These are phyloP conservation scores for Osmoderma eremita DNA, from an alignment of 2,888 invertebrate genomes.

Conservation along the genomic window DNA sequence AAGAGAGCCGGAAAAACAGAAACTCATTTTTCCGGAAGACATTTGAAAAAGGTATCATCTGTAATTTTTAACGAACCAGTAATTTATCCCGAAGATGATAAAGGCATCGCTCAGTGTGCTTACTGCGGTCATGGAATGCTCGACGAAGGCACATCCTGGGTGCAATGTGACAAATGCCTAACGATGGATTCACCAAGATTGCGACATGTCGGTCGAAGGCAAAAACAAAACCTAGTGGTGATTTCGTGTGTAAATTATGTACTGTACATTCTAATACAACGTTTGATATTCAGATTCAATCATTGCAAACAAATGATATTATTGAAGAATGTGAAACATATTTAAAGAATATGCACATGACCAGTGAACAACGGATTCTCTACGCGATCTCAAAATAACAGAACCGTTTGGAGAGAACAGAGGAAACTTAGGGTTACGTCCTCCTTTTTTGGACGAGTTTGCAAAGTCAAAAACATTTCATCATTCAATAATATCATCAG, in stretches of 20 bases:
- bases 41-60: not conserved
- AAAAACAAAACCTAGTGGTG: conserved; percentile 11
- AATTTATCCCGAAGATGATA: conserved; percentile 12
- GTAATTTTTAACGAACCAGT: not conserved
- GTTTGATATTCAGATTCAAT: not conserved
- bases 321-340: conserved; percentile 1
- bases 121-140: conserved; percentile 9
- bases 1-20: not conserved
- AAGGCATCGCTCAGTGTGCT: not conserved
- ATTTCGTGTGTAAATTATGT: conserved; percentile 19
- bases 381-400: not conserved
- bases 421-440: not conserved
- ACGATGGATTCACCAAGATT: conserved; percentile 5
- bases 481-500: too few species aligned
- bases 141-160: conserved; percentile 7
- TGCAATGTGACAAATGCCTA: conserved; percentile 12
- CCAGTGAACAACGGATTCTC: not conserved
- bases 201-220: not conserved
- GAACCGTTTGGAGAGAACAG: not conserved
- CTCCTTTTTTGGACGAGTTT: conserved; percentile 15
- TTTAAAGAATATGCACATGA: not conserved
- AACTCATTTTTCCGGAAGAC: not conserved
- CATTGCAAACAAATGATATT: not conserved
- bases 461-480: not conserved
- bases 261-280: not conserved